Evolutionary conservation across 2,888 invertebrate genomes (phyloP), one percentile per base, ranked within the genome.

Genomic region (Marronus borbonicus): DNA sequence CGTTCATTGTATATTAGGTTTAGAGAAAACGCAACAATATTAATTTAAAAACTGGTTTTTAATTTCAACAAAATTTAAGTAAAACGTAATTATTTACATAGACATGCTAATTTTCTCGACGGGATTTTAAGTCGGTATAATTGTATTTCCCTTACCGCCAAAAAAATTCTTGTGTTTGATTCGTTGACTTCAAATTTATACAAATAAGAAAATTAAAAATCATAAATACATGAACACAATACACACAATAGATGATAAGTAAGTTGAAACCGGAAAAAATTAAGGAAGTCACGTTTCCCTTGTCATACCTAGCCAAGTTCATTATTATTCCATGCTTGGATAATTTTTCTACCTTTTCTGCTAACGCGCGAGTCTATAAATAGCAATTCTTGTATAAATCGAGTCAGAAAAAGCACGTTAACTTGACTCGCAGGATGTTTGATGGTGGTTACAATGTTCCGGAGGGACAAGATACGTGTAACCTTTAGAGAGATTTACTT

Each of bases 301-400:
- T 14, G 31, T 36, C 14, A 31, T 31, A n/a, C 65, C 65, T 17
- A n/a, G 60, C 24, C 60, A 68, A 49, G 24, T 49, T 60, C 36
- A 60, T 60, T 72, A 60, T 60, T 72, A 60, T 72, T 60, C 60
- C 39, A n/a, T 36, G 70, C 10, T 55, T 7, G 55, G 8, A 65
- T 70, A 70, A 55, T 55, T 70, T 65, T 55, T 44, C 36, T 60
- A 72, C 72, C 72, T 72, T 72, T 60, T 72, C 72, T 72, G 72
- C 72, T 60, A 58, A 39, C 58, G 60, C 58, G 60, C 24, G 20
- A 28, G 39, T 72, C 72, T 72, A 72, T 72, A 72, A 72, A 72
- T 72, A 72, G 60, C 60, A 60, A 60, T 70, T 55, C 70, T 39
- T 20, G 31, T 55, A 70, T 39, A n/a, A 65, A 65, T 65, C 65